Base-by-base conservation (phyloP, 2,888 invertebrate genomes). In the Endomychus coccineus region DNA sequence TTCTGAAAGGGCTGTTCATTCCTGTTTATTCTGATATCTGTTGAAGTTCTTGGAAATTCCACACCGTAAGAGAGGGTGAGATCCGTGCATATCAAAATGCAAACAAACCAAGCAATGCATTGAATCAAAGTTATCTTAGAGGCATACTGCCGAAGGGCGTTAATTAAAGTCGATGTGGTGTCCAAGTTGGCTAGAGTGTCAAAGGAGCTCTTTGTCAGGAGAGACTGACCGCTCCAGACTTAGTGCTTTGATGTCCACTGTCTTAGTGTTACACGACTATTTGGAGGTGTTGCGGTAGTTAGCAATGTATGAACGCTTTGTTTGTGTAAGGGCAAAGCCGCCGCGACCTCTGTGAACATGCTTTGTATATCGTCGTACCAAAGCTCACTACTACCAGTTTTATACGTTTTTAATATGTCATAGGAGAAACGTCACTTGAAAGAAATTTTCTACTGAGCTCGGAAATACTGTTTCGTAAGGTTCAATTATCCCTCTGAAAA, bases 221-320 rank as follows among this genome's bases (percentile, higher is more conserved):
- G 21, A 19, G 21, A 60, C 57, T 62, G 61, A 62, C 62, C 61
- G 55, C 56, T 54, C 50, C 55, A 53, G 54, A 56, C 55, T 56
- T 54, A 45, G 45, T 7, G 21, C 59, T 59, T 60, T 59, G 59
- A 60, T 60, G 61, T 62, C 59, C 60, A 56, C 55, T 59, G 60
- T 62, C 62, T 62, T 62, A 62, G 58, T 62, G 59, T 62, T 60
- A 62, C 61, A 55, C 49, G 56, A 58, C 62, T 60, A 58, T 59
- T 60, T 56, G 55, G 61, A 62, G 62, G 62, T 61, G 62, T 62
- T 62, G 64, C 55, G 63, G 63, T 61, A 53, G 59, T 60, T 57
- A 61, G 59, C 58, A 59, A 61, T 59, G 61, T 59, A 61, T 61
- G 55, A 58, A 51, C 46, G 50, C 50, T 49, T 54, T 52, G 52